A percentile compares a stretch with the other conserved stretches of the same genome.
phyloP scores from a whole-genome alignment of 2,888 invertebrate genomes.

The Drosophila quinaria region DNA sequence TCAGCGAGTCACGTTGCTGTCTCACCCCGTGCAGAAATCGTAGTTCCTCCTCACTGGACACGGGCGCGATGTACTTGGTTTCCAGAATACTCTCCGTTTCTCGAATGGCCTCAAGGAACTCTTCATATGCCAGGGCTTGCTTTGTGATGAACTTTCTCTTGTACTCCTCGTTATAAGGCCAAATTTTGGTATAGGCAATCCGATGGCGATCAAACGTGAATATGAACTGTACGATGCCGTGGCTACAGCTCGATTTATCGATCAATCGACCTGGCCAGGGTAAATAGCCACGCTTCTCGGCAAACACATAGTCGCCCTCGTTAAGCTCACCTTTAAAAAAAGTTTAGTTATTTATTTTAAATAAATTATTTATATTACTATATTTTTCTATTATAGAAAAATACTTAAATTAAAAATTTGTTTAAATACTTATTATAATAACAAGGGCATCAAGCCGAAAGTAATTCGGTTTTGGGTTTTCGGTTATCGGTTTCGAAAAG shows the following conservation, averaged over 20 bases:
- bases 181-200: conserved; percentile 31
- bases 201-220: conserved; percentile 12
- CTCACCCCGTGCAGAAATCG: conserved; percentile 10
- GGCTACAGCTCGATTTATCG: not conserved
- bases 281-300: conserved; percentile 21
- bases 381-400: too few species aligned
- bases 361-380: not conserved
- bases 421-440: too few species aligned
- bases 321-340: conserved; percentile 1
- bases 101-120: conserved; percentile 31
- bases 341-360: not conserved
- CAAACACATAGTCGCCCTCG: conserved; percentile 46
- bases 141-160: conserved; percentile 33
- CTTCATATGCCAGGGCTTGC: not conserved
- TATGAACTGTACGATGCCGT: conserved; percentile 26
- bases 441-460: too few species aligned
- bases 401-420: too few species aligned
- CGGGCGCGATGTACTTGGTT: not conserved
- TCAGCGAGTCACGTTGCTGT: not conserved
- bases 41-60: not conserved
- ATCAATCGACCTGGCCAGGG: conserved; percentile 45
- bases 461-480: too few species aligned
- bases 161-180: conserved; percentile 27
- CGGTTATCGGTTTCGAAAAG: too few species aligned
- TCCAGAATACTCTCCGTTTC: conserved; percentile 11